Evolutionary conservation across 2,797 vertebrate genomes (phyloP), one percentile per base, ranked within the genome.

Genomic region (Diglossa cyanea): DNA sequence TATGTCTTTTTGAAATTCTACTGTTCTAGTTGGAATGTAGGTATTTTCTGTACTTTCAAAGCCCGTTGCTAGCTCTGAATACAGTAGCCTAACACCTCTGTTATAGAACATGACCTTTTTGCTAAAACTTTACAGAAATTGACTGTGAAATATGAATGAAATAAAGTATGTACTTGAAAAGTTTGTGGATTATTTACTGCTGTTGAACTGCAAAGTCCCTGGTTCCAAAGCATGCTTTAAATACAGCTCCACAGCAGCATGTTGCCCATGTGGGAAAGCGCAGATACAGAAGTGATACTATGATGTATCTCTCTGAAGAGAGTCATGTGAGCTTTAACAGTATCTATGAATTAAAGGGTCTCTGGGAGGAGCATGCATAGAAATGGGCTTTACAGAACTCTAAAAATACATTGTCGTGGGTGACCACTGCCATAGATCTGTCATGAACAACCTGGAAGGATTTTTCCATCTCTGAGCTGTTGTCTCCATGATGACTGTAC

Each of bases 71-170:
- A 96, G 84, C 84, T 96, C 89, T 93, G 82, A 96, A 77, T 95
- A 88, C 85, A 86, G 82, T 97, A 97, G 63, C 82, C 54, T 90
- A 95, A 95, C 76, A 83, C 75, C 61, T 95, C 84, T 90, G 76
- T 95, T 97, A 81, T 35, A 94, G 93, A 96, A 97, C 94, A 86
- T 96, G 94, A 98, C 93, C 84, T 96, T 95, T 97, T 96, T 97
- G 84, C 91, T 96, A 97, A 97, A 97, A 96, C 96, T 97, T 97
- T 95, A 75, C 93, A 97, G 96, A 96, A 92, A 87, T 62, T 96
- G 95, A 97, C 96, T 98, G 96, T 98, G 97, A 98, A 97, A 97
- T 90, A 91, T 80, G 48, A 96, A 96, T 95, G 47, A 97, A 98
- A 98, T 97, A 97, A 98, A 97, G 63, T 94, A 93, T 78, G 75